Conservation (phyloP, 2,113 vertebrate genomes). For the Corapipo altera region DNA sequence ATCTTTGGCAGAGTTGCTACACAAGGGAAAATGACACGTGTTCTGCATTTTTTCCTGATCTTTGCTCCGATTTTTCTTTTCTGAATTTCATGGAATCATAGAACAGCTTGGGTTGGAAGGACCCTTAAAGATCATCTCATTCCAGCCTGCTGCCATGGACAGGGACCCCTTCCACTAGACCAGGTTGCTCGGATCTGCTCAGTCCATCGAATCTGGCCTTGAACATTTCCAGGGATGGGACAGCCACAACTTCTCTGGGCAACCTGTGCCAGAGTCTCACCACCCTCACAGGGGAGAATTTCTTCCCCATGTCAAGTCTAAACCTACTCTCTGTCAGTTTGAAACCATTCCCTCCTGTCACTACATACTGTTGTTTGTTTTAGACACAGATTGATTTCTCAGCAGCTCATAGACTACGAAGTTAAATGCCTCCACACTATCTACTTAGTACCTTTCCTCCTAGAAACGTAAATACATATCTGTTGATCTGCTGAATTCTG, state of each 20-base stretch:
- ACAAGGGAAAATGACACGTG: not conserved
- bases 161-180: not conserved
- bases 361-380: not conserved
- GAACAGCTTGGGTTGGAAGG: not conserved
- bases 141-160: not conserved
- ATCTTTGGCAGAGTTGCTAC: not conserved
- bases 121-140: not conserved
- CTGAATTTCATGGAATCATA: not conserved
- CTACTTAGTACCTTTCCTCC: not conserved
- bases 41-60: not conserved
- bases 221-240: not conserved
- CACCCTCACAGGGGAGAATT: not conserved
- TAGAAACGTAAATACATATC: not conserved
- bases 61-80: not conserved
- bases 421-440: not conserved
- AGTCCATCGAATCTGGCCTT: rapidly evolving
- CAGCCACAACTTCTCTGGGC: not conserved
- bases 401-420: not conserved
- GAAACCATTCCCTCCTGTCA: not conserved
- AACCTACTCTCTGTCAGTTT: not conserved
- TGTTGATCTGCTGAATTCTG: not conserved
- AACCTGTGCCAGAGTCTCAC: rapidly evolving
- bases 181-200: not conserved
- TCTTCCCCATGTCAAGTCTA: not conserved
- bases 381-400: not conserved